Conservation (phyloP, 2,888 invertebrate species). For the Phymatocera aterrima region DNA sequence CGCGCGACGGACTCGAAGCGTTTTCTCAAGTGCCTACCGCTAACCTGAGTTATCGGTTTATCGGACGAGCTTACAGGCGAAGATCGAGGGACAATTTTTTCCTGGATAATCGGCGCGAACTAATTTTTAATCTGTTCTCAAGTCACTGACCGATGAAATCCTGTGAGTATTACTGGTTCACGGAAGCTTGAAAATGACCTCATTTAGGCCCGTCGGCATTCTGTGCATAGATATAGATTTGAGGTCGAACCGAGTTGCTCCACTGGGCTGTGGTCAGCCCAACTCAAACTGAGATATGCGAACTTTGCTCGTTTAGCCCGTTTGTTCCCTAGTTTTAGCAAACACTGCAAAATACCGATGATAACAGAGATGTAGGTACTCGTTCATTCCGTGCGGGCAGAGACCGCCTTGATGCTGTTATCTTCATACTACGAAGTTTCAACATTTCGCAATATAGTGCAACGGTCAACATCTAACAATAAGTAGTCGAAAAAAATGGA, state of each 20-base stretch:
- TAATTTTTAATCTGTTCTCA: too few relatives aligned
- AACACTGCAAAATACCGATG: slow-evolving; percentile 33
- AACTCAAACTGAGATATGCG: slow-evolving; percentile 36
- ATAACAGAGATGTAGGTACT: slow-evolving; percentile 23
- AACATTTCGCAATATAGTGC: neutral
- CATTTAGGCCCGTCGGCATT: neutral
- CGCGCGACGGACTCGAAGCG: neutral
- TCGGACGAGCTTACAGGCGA: too few relatives aligned
- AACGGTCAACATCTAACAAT: too few relatives aligned
- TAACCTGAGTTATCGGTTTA: too few relatives aligned
- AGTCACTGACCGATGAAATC: too few relatives aligned
- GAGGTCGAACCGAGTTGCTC: neutral
- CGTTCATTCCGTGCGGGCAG: neutral
- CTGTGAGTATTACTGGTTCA: neutral
- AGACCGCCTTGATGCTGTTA: neutral
- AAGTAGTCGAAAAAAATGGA: neutral
- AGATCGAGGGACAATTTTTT: too few relatives aligned
- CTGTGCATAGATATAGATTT: neutral
- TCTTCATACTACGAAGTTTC: neutral
- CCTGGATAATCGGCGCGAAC: too few relatives aligned
- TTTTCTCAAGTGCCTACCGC: neutral
- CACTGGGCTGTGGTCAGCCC: slow-evolving; percentile 13
- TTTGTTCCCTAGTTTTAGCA: slow-evolving; percentile 32
- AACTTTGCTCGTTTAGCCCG: slow-evolving; percentile 36
- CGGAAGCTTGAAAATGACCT: neutral